phyloP scores from a whole-genome alignment of 2,797 vertebrate genomes.

The Argentina silus region DNA sequence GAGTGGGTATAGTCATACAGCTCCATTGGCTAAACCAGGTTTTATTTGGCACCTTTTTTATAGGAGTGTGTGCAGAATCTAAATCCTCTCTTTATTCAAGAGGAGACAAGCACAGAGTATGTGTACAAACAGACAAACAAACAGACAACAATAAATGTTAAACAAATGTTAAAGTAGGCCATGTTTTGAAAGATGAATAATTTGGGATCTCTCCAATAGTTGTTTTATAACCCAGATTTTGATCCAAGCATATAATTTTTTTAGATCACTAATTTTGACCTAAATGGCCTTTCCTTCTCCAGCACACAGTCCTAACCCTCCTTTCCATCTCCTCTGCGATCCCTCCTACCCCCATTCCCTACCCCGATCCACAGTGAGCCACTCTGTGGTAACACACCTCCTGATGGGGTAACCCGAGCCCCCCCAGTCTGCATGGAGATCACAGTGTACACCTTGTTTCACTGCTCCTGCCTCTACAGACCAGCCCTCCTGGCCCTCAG shows the following conservation, averaged over 20 bases:
- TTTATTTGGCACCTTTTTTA: conserved; percentile 30
- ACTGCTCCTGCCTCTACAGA: conserved; percentile 54
- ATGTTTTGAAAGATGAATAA: too few relatives aligned
- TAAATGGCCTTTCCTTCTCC: conserved; percentile 10
- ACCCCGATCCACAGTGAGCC: conserved; percentile 61
- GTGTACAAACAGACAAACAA: not conserved
- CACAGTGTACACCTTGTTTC: conserved; percentile 82
- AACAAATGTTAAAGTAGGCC: too few relatives aligned
- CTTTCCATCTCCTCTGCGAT: not conserved
- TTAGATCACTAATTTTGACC: conserved; percentile 24
- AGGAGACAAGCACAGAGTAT: not conserved
- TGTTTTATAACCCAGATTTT: not conserved
- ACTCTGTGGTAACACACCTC: conserved; percentile 65
- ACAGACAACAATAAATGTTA: too few relatives aligned
- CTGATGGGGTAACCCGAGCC: conserved; percentile 63
- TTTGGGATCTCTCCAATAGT: not conserved
- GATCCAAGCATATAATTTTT: not conserved
- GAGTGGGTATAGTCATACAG: too few relatives aligned
- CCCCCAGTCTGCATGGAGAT: conserved; percentile 54
- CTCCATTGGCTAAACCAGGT: not conserved
- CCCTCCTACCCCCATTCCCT: conserved; percentile 8
- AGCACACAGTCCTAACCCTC: not conserved
- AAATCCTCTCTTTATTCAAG: not conserved
- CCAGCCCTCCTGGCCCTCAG: conserved; percentile 67
- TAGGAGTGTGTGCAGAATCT: not conserved